phyloP scores from a whole-genome alignment of 1,140 invertebrate species.

The Saccostrea echinata region DNA sequence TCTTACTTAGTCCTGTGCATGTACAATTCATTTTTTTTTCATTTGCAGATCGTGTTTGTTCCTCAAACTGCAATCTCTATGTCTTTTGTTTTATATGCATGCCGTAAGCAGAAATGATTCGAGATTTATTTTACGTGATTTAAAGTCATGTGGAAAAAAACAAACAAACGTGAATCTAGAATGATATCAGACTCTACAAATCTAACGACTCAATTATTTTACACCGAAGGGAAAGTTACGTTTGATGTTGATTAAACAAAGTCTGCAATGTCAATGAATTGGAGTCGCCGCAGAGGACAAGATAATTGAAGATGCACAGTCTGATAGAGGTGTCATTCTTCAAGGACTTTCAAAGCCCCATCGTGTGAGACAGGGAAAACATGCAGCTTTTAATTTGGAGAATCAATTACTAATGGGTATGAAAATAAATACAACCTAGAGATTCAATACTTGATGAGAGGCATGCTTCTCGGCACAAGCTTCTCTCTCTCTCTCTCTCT shows the following conservation, averaged over 20 bases:
- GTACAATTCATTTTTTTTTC: too few relatives aligned
- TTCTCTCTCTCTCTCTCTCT: too few relatives aligned
- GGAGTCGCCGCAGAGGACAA: background rate
- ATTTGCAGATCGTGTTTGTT: too few relatives aligned
- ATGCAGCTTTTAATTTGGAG: background rate
- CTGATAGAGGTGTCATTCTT: constrained; percentile 13
- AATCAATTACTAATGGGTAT: background rate
- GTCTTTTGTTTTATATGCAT: too few relatives aligned
- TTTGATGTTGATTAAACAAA: constrained; percentile 25
- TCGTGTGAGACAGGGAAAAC: background rate
- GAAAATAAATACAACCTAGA: background rate
- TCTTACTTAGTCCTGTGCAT: too few relatives aligned
- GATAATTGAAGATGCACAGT: background rate
- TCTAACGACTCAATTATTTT: background rate
- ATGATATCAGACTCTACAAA: background rate
- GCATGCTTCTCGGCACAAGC: background rate
- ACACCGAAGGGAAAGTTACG: background rate
- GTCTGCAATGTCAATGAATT: background rate
- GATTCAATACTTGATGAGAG: background rate
- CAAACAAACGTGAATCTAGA: background rate
- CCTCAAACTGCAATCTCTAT: too few relatives aligned
- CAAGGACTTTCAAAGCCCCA: background rate
- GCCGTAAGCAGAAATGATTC: too few relatives aligned
- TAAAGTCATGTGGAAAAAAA: background rate
- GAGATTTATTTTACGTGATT: too few relatives aligned